These are phyloP conservation scores for Drosophila niveifrons DNA, from an alignment of 2,888 invertebrate species.

Conservation along the genomic window DNA sequence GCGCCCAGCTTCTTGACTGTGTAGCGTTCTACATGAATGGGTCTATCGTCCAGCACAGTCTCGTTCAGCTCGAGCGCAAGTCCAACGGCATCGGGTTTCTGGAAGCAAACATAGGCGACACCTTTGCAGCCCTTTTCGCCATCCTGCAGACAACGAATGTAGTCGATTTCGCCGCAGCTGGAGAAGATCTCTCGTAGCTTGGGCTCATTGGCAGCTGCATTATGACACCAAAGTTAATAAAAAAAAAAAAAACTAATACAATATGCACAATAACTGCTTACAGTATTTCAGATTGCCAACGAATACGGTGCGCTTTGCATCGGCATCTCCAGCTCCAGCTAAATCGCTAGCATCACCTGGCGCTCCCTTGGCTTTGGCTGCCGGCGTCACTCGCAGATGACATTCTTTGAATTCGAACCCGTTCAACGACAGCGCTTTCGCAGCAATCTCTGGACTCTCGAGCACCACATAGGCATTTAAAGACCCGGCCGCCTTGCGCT, in stretches of 20 bases:
- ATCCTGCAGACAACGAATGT: constrained; percentile 82
- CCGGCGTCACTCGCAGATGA: constrained; percentile 80
- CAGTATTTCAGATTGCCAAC: constrained; percentile 85
- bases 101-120: constrained; percentile 84
- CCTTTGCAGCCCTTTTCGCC: constrained; percentile 84
- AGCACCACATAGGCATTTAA: constrained; percentile 84
- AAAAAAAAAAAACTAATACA: background rate
- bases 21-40: constrained; percentile 83
- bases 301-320: constrained; percentile 81
- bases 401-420: constrained; percentile 81
- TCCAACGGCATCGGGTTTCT: constrained; percentile 81
- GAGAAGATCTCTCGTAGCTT: constrained; percentile 83
- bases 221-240: background rate
- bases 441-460: constrained; percentile 65
- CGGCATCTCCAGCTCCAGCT: constrained; percentile 40
- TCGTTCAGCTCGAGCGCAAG: constrained; percentile 84
- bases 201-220: constrained; percentile 83
- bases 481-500: constrained; percentile 73
- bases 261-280: constrained; percentile 40
- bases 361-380: constrained; percentile 36
- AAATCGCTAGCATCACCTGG: constrained; percentile 5
- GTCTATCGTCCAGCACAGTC: constrained; percentile 84
- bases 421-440: constrained; percentile 79
- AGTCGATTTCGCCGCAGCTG: constrained; percentile 84
- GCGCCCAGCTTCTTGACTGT: constrained; percentile 78